These are phyloP conservation scores for Drosophila parvula DNA, from an alignment of 1,140 invertebrate species.

Conservation along the genomic window DNA sequence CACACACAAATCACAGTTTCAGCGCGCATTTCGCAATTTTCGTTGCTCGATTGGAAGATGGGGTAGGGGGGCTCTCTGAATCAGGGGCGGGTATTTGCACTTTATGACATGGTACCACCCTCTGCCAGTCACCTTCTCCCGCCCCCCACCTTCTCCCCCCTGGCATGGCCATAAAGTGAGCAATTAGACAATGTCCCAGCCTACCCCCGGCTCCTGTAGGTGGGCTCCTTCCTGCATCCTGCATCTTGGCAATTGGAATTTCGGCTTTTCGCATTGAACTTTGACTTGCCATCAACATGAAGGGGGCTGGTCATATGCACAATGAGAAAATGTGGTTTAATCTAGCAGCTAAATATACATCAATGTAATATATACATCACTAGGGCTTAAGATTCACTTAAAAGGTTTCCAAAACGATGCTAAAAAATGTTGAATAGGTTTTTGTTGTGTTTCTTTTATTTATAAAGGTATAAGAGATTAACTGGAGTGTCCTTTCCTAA, in stretches of 20 bases:
- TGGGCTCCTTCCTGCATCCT: neutral
- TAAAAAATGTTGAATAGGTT: no score
- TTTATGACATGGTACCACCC: slow-evolving; percentile 67
- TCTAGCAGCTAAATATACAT: neutral
- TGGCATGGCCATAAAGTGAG: slow-evolving; percentile 61
- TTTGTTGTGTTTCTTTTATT: no score
- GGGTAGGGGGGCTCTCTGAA: neutral
- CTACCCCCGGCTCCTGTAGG: slow-evolving; percentile 3
- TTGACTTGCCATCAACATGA: slow-evolving; percentile 66
- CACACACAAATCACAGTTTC: slow-evolving; percentile 68
- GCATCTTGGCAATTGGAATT: slow-evolving; percentile 77
- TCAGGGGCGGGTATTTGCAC: slow-evolving; percentile 55
- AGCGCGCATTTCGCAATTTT: slow-evolving; percentile 52
- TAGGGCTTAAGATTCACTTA: no score
- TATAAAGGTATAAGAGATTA: no score
- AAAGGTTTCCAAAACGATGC: no score
- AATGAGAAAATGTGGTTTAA: neutral
- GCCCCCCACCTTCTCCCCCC: neutral
- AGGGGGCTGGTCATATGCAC: slow-evolving; percentile 3
- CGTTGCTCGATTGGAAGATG: slow-evolving; percentile 28
- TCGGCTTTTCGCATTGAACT: slow-evolving; percentile 73
- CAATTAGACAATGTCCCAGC: slow-evolving; percentile 74
- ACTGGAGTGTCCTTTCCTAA: no score
- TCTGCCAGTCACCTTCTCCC: neutral
- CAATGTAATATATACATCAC: no score